Base-by-base conservation (phyloP, 53 echinoderm and acorn worm genomes). In the Stichopus horrens region DNA sequence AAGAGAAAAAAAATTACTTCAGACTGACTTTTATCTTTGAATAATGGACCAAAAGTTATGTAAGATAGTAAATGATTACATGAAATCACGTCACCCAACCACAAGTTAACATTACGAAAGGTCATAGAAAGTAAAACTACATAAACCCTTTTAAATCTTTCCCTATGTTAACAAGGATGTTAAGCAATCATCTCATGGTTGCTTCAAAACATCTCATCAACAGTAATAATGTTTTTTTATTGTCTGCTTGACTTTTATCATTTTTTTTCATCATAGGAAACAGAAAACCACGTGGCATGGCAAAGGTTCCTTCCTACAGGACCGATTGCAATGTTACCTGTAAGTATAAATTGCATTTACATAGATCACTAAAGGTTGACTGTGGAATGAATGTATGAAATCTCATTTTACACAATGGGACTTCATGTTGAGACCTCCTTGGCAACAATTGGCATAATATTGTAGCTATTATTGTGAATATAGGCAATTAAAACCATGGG, bases 211-310 rank as follows among this genome's bases (percentile, higher is more conserved):
- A n/a, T 67, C 11, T 67, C 68, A 67, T 67, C 13, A 1, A 67
- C 11, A n/a, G 11, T 67, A 11, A 67, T 67, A 3, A 67, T 67
- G 1, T 67, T n/a, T n/a, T n/a, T n/a, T 37, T 37, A 1, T 37
- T 37, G 0, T 37, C 37, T 37, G 37, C 37, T 37, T 37, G 37
- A 37, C 37, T 37, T 37, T 3, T 52, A 76, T 76, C 10, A 23
- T 74, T 85, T 56, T 88, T 11, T 90, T 87, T 58, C 22, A 11
- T 76, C 76, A n/a, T 57, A 98, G 98, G 89, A 90, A 76, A 93
- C 94, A 76, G 98, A 98, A 23, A 98, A 98, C 58, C 93, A 92
- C 88, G 98, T 98, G 20, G 98, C 98, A 4, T 98, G 98, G 98
- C 98, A 98, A 83, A 86, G 98, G 52, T 98, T 98, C 76, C 93